Conservation (phyloP, 2,888 invertebrate genomes). For the Drosophila robusta region DNA sequence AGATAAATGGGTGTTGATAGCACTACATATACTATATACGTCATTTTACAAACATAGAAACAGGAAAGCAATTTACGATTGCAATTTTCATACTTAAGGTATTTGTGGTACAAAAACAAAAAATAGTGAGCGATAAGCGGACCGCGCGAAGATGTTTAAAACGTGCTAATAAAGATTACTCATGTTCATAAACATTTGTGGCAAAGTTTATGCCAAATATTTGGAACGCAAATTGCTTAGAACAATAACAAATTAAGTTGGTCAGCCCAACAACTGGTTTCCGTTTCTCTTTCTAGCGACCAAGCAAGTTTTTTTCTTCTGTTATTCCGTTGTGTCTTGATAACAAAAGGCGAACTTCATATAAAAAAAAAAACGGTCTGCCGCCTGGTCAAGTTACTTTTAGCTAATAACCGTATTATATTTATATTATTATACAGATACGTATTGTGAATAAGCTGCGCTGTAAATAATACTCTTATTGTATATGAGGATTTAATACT, state of each 20-base stretch:
- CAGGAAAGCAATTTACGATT: slow-evolving; percentile 37
- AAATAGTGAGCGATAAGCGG: slow-evolving; percentile 30
- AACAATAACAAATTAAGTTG: slow-evolving; percentile 63
- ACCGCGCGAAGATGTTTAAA: slow-evolving; percentile 29
- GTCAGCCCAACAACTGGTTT: slow-evolving; percentile 58
- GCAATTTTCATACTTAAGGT: slow-evolving; percentile 29
- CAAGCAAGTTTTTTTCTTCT: slow-evolving; percentile 25
- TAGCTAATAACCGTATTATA: slow-evolving; percentile 35
- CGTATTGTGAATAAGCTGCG: slow-evolving; percentile 23
- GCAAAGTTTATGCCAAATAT: slow-evolving; percentile 48
- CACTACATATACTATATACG: not conserved
- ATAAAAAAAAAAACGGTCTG: slow-evolving; percentile 23
- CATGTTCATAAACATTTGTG: slow-evolving; percentile 52
- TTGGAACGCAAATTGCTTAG: slow-evolving; percentile 56
- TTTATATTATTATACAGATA: slow-evolving; percentile 26
- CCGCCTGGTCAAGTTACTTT: slow-evolving; percentile 50
- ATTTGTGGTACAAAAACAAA: slow-evolving; percentile 17
- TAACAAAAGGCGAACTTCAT: slow-evolving; percentile 57
- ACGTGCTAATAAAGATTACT: slow-evolving; percentile 60
- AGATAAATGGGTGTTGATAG: slow-evolving; percentile 11
- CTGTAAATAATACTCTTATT: slow-evolving; percentile 45
- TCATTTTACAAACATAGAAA: slow-evolving; percentile 11
- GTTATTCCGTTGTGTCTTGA: slow-evolving; percentile 37
- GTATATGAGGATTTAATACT: slow-evolving; percentile 28
- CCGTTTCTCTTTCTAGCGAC: slow-evolving; percentile 58